Conservation (phyloP, 2,113 vertebrate species). For the Elephantulus edwardii region DNA sequence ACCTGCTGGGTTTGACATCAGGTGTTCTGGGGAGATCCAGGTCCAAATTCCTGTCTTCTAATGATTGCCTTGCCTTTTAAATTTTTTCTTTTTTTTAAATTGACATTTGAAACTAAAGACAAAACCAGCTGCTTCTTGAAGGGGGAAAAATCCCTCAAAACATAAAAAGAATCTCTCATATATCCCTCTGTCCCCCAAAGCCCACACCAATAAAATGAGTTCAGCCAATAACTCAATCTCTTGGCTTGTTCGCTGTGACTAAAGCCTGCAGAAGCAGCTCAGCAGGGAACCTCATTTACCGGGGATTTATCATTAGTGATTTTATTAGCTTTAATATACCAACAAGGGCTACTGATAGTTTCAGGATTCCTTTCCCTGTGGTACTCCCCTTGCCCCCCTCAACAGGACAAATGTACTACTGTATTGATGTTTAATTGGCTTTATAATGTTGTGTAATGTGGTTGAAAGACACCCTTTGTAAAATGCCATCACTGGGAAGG, state of each 20-base stretch:
- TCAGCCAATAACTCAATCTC: slow-evolving; percentile 63
- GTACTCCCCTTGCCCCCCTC: background rate
- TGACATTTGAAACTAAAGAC: slow-evolving; percentile 77
- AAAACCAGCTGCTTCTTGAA: slow-evolving; percentile 78
- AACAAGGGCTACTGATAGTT: slow-evolving; percentile 47
- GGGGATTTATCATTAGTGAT: slow-evolving; percentile 65
- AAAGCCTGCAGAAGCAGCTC: background rate
- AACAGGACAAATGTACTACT: background rate
- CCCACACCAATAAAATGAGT: slow-evolving; percentile 73
- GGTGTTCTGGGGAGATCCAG: slow-evolving; percentile 58
- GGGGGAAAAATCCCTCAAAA: slow-evolving; percentile 34
- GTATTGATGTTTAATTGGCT: slow-evolving; percentile 25
- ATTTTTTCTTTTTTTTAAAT: slow-evolving; percentile 18
- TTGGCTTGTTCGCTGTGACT: background rate
- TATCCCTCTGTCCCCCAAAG: slow-evolving; percentile 21
- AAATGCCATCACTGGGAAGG: background rate
- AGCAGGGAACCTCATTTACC: slow-evolving; percentile 30
- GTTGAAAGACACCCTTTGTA: background rate
- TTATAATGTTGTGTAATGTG: background rate
- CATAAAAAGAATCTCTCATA: slow-evolving; percentile 67
- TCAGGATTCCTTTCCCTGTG: slow-evolving; percentile 40
- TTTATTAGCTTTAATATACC: slow-evolving; percentile 73
- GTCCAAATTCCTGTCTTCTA: slow-evolving; percentile 33
- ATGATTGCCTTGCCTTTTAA: slow-evolving; percentile 43
- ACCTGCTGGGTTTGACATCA: slow-evolving; percentile 38